phyloP scores from a whole-genome alignment of 2,113 vertebrate species.

The Ia io region DNA sequence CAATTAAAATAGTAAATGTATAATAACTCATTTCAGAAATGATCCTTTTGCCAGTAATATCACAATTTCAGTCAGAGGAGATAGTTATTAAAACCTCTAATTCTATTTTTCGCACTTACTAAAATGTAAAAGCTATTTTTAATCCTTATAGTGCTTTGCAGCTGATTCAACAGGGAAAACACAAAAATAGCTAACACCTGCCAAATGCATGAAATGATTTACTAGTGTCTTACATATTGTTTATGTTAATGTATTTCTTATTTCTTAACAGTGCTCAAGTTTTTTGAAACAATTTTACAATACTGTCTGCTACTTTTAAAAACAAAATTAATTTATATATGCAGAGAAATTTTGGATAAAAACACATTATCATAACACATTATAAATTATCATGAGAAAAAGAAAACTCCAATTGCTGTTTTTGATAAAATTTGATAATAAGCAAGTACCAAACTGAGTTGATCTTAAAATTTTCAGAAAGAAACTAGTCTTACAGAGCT shows the following conservation, averaged over 20 bases:
- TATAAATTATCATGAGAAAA: neutral
- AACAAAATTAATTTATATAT: neutral
- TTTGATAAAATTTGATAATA: neutral
- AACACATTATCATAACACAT: neutral
- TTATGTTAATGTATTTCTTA: neutral
- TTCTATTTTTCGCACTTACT: neutral
- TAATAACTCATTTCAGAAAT: neutral
- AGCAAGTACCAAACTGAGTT: neutral
- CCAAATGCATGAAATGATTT: neutral
- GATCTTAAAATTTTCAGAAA: neutral
- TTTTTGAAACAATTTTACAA: neutral
- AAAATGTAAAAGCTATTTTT: neutral
- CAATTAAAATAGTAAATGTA: neutral
- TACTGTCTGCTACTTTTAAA: neutral
- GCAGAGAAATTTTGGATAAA: neutral
- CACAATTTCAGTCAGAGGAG: neutral
- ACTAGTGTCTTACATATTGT: neutral
- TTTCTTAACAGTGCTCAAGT: neutral
- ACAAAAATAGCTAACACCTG: neutral
- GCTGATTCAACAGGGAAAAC: neutral
- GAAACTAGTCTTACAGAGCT: neutral
- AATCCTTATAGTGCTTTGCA: neutral
- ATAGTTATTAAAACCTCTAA: neutral
- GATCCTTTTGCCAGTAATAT: neutral
- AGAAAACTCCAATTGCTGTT: neutral